These are phyloP conservation scores for Pedionomus torquatus DNA, from an alignment of 2,113 vertebrate species.

Conservation along the genomic window DNA sequence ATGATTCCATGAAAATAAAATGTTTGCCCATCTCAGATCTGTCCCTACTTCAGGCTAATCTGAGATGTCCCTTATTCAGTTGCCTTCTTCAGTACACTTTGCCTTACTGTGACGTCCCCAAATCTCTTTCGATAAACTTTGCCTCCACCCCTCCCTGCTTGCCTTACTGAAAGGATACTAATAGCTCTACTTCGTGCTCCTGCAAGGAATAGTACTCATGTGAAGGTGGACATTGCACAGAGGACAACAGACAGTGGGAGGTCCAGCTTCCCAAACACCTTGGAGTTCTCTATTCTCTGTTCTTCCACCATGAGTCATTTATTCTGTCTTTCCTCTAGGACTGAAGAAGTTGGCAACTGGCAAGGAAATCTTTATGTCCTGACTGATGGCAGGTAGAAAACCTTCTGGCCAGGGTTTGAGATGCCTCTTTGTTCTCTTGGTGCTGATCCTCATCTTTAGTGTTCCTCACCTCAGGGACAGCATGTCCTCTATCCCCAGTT, in stretches of 20 bases:
- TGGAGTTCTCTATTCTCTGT: background rate
- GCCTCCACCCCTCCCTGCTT: background rate
- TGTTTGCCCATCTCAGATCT: background rate
- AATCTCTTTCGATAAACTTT: background rate
- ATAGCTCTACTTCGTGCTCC: background rate
- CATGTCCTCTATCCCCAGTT: background rate
- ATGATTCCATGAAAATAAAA: background rate
- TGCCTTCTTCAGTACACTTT: background rate
- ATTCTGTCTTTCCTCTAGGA: background rate
- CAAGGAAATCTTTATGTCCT: background rate
- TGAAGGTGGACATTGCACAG: background rate
- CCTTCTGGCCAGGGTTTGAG: background rate
- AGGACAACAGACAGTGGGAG: background rate
- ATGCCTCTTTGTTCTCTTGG: background rate
- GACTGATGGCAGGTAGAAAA: background rate
- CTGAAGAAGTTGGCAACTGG: background rate
- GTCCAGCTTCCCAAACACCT: background rate
- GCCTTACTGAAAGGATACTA: background rate
- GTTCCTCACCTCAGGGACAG: background rate
- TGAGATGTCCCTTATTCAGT: background rate
- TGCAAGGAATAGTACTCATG: background rate
- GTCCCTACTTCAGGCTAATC: background rate
- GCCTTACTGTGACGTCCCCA: background rate
- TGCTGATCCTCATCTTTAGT: background rate
- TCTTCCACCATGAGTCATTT: background rate